Evolutionary conservation across 1,140 invertebrate species (phyloP), one percentile per base, ranked within the genome.

Genomic region (Temnothorax curvispinosus): DNA sequence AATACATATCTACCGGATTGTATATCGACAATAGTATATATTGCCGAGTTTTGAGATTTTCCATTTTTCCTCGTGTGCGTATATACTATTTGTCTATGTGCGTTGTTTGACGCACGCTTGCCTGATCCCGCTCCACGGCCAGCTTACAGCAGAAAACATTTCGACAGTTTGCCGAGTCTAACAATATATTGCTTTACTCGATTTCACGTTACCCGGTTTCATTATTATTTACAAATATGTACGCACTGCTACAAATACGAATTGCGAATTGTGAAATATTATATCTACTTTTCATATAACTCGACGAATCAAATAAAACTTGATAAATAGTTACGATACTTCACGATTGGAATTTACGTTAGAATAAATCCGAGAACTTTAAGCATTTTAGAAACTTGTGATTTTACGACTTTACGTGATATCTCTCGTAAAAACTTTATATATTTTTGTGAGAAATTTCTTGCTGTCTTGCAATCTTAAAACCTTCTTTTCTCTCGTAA

Each of bases 11-110:
- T 27, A 27, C 41, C 0, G 0, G 41, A 44, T 44, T 44, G 41
- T 44, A 9, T 44, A 9, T 44, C 41, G 41, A 44, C 27, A 27
- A 27, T 27, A 27, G 41, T 9, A 9, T 44, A 44, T 72, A 72
- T 72, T 52, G 69, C 69, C 18, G 52, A 52, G 15, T 72, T 52
- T 18, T 15, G 15, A 72, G 69, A 54, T 72, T 72, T 72, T 72
- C 47, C 27, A 72, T 72, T 72, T 72, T 50, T 13, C 47, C 13
- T 50, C 3, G 47, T 50, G 47, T 50, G 47, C 13, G 13, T 50
- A 11, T 13, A 27, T 27, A 27, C 27, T 27, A 27, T 27, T 1
- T 27, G 47, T 50, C 11, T 11, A 13, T 50, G 11, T 50, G 47
- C 47, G 69, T 54, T 72, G 47, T 0, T 6, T 44, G 27, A 4